These are phyloP conservation scores for Eira barbara DNA, from an alignment of 2,113 vertebrate species.

Conservation along the genomic window DNA sequence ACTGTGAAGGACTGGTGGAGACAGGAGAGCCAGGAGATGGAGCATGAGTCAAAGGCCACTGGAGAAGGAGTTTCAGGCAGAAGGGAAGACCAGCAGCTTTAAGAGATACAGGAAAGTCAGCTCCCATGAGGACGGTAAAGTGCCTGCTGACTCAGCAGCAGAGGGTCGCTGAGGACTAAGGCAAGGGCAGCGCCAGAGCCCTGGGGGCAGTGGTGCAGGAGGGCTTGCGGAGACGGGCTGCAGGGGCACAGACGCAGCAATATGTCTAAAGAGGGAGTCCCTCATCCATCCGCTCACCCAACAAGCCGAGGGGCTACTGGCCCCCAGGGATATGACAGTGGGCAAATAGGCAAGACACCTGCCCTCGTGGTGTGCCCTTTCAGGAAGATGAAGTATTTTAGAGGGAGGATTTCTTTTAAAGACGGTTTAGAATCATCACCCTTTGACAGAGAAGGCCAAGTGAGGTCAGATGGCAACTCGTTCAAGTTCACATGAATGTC, in stretches of 20 bases:
- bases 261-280: background rate
- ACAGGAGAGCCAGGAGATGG: background rate
- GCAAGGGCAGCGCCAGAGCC: background rate
- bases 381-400: background rate
- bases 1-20: background rate
- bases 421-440: background rate
- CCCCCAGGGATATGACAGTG: background rate
- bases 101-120: background rate
- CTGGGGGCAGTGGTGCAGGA: background rate
- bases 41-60: background rate
- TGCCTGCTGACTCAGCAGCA: background rate
- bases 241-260: background rate
- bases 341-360: background rate
- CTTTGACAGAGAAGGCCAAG: background rate
- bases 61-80: background rate
- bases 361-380: rapidly evolving
- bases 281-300: too few species aligned
- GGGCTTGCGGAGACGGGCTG: rapidly evolving
- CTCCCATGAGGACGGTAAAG: background rate
- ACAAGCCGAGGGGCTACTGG: background rate
- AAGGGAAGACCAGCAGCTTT: background rate
- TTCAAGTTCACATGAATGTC: background rate
- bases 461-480: background rate
- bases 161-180: background rate
- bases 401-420: background rate